Evolutionary conservation across 2,113 vertebrate species (phyloP).

Genomic region (Phoxinus phoxinus): DNA sequence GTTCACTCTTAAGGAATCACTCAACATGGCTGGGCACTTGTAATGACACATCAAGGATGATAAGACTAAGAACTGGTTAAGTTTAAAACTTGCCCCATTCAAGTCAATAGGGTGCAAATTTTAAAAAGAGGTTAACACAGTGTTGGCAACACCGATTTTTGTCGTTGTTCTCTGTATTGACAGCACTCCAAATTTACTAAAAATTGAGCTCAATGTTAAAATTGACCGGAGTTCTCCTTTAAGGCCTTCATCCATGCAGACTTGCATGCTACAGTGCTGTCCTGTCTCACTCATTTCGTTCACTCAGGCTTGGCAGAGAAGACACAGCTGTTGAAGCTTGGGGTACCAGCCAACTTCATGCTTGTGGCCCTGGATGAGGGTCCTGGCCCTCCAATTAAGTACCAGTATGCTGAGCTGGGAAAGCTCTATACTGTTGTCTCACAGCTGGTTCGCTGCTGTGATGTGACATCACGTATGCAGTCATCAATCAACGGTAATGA

Average conservation of each 20-base stretch:
- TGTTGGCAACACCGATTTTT: no score
- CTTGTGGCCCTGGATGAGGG: constrained; percentile 97
- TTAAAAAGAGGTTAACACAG: no score
- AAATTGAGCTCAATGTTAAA: no score
- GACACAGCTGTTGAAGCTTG: constrained; percentile 95
- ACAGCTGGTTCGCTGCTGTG: constrained; percentile 96
- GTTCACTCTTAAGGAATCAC: no score
- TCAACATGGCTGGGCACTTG: no score
- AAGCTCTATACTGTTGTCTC: constrained; percentile 98
- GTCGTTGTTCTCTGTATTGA: no score
- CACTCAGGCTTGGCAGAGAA: constrained; percentile 92
- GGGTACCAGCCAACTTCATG: constrained; percentile 98
- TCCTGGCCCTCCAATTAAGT: constrained; percentile 98
- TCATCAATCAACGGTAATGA: constrained; percentile 95
- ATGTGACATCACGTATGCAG: constrained; percentile 97
- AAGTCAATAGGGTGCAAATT: no score
- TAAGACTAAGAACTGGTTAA: no score
- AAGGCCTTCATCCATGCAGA: not conserved
- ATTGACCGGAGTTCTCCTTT: no score
- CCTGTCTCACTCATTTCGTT: not conserved
- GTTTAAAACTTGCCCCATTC: no score
- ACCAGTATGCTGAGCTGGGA: constrained; percentile 97
- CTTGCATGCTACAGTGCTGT: not conserved
- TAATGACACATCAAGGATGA: no score
- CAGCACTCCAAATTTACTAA: no score